Conservation (phyloP, 2,888 invertebrate species). For the Drosophila anomalata region DNA sequence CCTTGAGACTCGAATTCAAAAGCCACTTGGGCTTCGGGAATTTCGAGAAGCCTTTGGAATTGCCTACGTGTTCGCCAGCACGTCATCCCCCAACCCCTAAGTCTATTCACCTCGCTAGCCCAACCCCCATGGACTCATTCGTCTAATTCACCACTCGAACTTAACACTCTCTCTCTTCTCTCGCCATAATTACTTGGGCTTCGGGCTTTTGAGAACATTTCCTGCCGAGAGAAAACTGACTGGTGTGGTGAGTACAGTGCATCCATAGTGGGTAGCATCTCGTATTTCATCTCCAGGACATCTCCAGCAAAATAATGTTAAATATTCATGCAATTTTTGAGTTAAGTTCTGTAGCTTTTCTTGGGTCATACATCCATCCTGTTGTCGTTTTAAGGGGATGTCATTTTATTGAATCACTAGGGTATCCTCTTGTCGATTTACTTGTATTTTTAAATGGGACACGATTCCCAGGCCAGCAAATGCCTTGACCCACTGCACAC, state of each 20-base stretch:
- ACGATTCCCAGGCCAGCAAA: not conserved
- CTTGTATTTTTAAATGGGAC: not conserved
- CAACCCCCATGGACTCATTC: not conserved
- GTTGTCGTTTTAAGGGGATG: not conserved
- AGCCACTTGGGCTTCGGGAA: not conserved
- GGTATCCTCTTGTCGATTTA: not conserved
- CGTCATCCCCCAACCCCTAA: constrained; percentile 21
- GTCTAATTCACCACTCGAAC: not conserved
- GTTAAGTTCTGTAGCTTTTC: not conserved
- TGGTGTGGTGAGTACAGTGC: not conserved
- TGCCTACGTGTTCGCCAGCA: constrained; percentile 63
- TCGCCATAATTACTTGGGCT: not conserved
- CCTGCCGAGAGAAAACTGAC: not conserved
- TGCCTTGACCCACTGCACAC: constrained; percentile 39
- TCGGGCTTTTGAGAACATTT: not conserved
- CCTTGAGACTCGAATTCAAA: not conserved
- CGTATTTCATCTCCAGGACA: not conserved
- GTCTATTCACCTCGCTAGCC: not conserved
- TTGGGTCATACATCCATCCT: not conserved
- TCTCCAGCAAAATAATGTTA: not conserved
- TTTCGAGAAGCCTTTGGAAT: constrained; percentile 1
- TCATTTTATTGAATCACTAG: not conserved
- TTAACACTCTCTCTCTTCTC: not conserved
- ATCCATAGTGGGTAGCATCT: not conserved
- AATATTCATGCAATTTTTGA: not conserved